phyloP scores from a whole-genome alignment of 2,113 vertebrate species.

The Trachemys scripta region DNA sequence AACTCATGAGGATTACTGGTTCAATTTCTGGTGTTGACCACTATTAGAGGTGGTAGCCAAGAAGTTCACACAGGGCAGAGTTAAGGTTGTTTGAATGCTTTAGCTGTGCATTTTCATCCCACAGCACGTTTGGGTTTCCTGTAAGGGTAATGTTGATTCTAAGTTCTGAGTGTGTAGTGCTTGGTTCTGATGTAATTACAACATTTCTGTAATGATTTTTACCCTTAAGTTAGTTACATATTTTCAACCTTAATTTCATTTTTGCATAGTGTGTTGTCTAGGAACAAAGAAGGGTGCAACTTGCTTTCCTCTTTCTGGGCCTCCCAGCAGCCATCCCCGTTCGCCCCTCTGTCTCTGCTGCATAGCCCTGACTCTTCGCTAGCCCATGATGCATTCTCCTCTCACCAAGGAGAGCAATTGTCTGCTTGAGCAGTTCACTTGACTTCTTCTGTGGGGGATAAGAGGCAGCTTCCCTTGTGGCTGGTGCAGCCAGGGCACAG shows the following conservation, averaged over 20 bases:
- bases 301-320: not conserved
- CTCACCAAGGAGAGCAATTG: not conserved
- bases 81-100: not conserved
- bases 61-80: not conserved
- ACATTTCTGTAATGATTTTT: not conserved
- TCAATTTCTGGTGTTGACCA: not conserved
- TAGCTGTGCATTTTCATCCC: not conserved
- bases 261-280: not conserved
- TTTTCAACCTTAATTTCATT: not conserved
- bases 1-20: not conserved
- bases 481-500: not conserved
- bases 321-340: not conserved
- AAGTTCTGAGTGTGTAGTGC: not conserved
- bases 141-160: not conserved
- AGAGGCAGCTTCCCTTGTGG: not conserved
- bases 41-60: not conserved
- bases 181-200: not conserved
- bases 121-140: not conserved
- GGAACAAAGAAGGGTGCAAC: not conserved
- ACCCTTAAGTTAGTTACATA: not conserved
- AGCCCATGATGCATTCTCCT: not conserved
- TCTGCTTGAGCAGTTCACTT: not conserved
- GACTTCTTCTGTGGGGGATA: not conserved
- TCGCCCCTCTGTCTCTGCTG: not conserved
- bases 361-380: not conserved